Evolutionary conservation across 92 coral and sea anemone genomes (phyloP).

Genomic region (Phenganax subtilis): DNA sequence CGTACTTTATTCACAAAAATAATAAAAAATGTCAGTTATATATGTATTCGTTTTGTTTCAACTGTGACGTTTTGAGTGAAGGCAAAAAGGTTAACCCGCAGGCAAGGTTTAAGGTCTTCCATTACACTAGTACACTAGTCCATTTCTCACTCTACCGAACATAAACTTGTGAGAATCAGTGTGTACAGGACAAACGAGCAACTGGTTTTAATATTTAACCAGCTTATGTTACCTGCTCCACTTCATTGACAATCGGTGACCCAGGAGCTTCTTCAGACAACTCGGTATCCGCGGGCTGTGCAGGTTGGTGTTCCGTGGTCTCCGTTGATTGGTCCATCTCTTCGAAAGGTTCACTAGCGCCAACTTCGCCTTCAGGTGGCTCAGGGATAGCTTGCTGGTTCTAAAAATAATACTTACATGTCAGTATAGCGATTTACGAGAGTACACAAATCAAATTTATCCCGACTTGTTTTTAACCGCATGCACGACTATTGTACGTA

Average conservation of each 20-base stretch:
- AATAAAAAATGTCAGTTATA: too few relatives aligned
- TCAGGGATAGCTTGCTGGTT: slow-evolving; percentile 69
- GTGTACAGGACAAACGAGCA: neutral
- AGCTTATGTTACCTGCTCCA: slow-evolving; percentile 39
- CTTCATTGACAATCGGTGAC: slow-evolving; percentile 85
- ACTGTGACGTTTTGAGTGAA: too few relatives aligned
- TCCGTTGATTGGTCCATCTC: slow-evolving; percentile 31
- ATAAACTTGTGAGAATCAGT: too few relatives aligned
- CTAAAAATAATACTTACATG: slow-evolving; percentile 30
- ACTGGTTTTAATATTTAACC: neutral
- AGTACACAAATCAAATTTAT: too few relatives aligned
- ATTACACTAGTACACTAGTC: too few relatives aligned
- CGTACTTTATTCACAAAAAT: too few relatives aligned
- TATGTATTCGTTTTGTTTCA: too few relatives aligned
- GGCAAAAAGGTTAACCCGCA: too few relatives aligned
- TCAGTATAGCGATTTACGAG: neutral
- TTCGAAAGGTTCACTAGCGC: slow-evolving; percentile 35
- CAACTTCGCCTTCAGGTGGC: slow-evolving; percentile 72
- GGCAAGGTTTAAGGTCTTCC: too few relatives aligned
- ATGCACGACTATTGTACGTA: too few relatives aligned
- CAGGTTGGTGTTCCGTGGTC: slow-evolving; percentile 35
- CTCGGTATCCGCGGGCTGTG: slow-evolving; percentile 16
- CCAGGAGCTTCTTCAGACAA: slow-evolving; percentile 53
- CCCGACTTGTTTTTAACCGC: too few relatives aligned
- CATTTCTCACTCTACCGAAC: too few relatives aligned